Base-by-base conservation (phyloP, 2,797 vertebrate genomes). In the Anguilla marmorata region DNA sequence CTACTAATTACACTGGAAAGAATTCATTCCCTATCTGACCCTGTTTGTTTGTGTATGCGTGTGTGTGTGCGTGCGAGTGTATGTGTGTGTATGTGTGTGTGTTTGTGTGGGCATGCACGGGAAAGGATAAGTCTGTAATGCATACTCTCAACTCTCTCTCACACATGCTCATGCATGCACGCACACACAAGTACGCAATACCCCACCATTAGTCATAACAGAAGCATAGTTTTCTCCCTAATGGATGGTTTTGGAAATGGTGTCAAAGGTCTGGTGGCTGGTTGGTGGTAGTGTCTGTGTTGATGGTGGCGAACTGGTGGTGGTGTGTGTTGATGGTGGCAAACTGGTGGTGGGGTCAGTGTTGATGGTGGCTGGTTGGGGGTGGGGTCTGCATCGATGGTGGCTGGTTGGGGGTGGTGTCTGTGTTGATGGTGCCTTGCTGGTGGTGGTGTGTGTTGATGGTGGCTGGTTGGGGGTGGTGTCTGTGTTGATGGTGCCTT, bases 331-430 rank as follows among this genome's bases (percentile, higher is more conserved):
- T 56, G 14, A 56, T 56, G 14, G 76, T 89, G 72, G 89, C 88
- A 89, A 90, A 86, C 84, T 87, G 91, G 91, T 88, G 90, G 86
- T 90, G 90, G 27, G 52, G 9, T 27, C 33, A 19, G 12, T 41
- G 60, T 86, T 93, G 54, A 14, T 66, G 24, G 24, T 27, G n/a
- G 63, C n/a, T 27, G 63, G 63, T 0, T 69, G 63, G 63, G n/a
- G 24, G 63, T 27, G 19, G 8, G 19, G n/a, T 69, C 14, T 69
- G n/a, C 8, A 1, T 69, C 1, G 63, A 66, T 66, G 12, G 6
- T 66, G 6, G n/a, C 14, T 69, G 63, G n/a, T 0, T n/a, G n/a
- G 63, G n/a, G n/a, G 9, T 27, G 63, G n/a, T 24, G n/a, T 69
- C 24, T 69, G 63, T 27, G 24, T 69, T 66, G 21, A n/a, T 27